These are phyloP conservation scores for Planococcus citri DNA, from an alignment of 1,140 invertebrate genomes.

Conservation along the genomic window DNA sequence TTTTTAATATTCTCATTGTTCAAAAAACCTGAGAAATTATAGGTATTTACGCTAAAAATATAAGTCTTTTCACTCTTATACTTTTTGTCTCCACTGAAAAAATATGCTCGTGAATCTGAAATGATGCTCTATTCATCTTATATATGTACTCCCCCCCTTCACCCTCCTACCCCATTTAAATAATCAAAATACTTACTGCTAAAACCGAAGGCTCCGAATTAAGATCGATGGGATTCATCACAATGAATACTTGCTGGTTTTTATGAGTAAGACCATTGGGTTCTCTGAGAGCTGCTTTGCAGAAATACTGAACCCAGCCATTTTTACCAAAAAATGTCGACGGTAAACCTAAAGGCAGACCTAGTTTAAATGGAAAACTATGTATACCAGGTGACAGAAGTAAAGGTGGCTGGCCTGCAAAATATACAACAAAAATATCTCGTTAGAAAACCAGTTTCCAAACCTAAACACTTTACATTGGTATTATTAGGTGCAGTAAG, in stretches of 20 bases:
- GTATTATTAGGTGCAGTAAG: too few species aligned
- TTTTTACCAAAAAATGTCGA: conserved; percentile 89
- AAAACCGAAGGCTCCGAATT: conserved; percentile 79
- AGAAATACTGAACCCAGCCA: conserved; percentile 92
- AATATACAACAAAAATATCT: neutral
- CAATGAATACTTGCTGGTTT: conserved; percentile 92
- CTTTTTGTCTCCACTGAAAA: too few species aligned
- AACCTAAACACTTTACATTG: too few species aligned
- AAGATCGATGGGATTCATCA: conserved; percentile 90
- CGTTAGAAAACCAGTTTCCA: too few species aligned
- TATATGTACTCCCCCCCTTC: too few species aligned
- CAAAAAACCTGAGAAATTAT: too few species aligned
- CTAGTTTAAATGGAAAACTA: conserved; percentile 88
- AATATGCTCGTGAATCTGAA: too few species aligned
- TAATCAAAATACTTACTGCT: conserved; percentile 49
- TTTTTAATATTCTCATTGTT: too few species aligned
- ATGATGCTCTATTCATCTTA: too few species aligned
- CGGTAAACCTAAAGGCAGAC: conserved; percentile 74
- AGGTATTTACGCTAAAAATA: too few species aligned
- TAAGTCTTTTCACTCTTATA: too few species aligned
- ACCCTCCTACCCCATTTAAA: neutral
- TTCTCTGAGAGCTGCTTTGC: conserved; percentile 78
- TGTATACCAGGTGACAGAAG: conserved; percentile 86
- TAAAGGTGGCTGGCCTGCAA: conserved; percentile 60
- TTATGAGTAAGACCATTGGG: conserved; percentile 83